Percentiles rank a stretch among this genome's conserved stretches.
Evolutionary conservation across 2,113 vertebrate species (phyloP).

Genomic region (Chunga burmeisteri): DNA sequence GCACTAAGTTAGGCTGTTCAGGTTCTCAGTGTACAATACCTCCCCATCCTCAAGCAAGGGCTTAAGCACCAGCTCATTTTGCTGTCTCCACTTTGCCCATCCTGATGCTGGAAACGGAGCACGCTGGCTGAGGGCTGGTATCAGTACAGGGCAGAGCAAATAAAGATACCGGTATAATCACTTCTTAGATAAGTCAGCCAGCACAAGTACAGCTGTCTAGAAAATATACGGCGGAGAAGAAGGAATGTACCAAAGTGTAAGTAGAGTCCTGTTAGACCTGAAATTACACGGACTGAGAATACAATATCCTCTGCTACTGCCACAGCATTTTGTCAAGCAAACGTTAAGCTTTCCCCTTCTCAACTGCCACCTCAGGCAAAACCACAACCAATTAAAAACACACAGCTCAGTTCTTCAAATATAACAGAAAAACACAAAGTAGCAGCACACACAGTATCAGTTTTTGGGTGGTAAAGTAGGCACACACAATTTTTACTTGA

Average conservation of each 20-base stretch:
- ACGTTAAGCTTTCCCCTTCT: background rate
- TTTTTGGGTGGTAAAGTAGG: background rate
- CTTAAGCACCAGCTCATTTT: background rate
- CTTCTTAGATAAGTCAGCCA: background rate
- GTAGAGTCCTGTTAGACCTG: background rate
- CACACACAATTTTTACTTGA: background rate
- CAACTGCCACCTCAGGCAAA: background rate
- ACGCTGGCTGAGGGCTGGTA: background rate
- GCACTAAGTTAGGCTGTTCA: rapidly evolving
- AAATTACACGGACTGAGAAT: background rate
- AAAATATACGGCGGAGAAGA: background rate
- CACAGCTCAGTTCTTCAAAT: background rate
- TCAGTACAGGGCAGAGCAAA: background rate
- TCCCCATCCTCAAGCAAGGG: background rate
- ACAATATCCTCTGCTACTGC: background rate
- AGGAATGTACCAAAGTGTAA: background rate
- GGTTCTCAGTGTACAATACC: background rate
- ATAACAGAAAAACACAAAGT: background rate
- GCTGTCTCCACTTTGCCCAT: background rate
- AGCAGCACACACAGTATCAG: background rate
- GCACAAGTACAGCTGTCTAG: background rate
- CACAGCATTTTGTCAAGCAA: background rate
- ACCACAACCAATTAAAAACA: background rate
- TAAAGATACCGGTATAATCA: background rate
- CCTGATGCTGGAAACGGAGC: background rate